Percentiles rank a stretch among this genome's conserved stretches.
phyloP scores from a whole-genome alignment of 2,113 vertebrate genomes.

The Ailurus styani region DNA sequence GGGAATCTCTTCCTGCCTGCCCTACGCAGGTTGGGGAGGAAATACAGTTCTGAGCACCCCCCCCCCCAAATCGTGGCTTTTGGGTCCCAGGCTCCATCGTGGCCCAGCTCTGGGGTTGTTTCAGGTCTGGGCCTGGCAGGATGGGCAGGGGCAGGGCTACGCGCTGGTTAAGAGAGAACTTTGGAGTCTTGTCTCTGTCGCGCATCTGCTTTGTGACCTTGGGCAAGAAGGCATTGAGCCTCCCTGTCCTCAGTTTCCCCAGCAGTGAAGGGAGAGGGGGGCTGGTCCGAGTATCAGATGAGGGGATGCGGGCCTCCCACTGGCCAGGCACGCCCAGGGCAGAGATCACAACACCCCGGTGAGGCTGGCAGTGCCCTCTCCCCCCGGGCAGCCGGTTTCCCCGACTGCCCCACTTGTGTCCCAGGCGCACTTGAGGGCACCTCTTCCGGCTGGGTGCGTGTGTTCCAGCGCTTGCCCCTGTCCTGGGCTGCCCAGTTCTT shows the following conservation, averaged over 20 bases:
- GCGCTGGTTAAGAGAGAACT: background rate
- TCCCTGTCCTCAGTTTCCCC: background rate
- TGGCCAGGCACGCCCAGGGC: background rate
- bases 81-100: background rate
- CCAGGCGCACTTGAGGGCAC: background rate
- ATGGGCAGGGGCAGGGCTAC: background rate
- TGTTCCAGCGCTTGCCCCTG: background rate
- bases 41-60: background rate
- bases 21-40: background rate
- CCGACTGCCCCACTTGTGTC: background rate
- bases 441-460: background rate
- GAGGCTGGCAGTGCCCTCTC: background rate
- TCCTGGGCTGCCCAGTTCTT: background rate
- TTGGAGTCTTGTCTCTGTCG: background rate
- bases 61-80: rapidly evolving
- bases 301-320: rapidly evolving
- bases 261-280: background rate
- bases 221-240: background rate
- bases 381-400: rapidly evolving
- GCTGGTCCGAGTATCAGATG: background rate
- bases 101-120: background rate
- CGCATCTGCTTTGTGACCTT: background rate
- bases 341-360: background rate
- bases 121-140: background rate
- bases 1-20: background rate